Evolutionary conservation across 2,113 vertebrate species (phyloP), one percentile per base, ranked within the genome.

Genomic region (Leucoraja erinaceus): DNA sequence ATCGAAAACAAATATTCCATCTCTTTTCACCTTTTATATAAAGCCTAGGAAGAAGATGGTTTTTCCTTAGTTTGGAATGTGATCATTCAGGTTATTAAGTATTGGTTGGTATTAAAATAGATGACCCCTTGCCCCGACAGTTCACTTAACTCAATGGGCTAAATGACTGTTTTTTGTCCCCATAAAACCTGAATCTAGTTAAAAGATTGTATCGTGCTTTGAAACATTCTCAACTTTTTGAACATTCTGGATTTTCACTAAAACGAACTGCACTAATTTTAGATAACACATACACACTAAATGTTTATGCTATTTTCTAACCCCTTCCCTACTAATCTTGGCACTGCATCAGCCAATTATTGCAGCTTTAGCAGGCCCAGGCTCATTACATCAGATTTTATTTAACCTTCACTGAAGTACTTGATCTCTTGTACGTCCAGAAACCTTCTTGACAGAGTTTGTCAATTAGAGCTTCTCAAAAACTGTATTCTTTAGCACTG

Each of bases 1-100:
- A 54, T 74, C 70, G 56, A 66, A 83, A 86, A 74, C 28, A 38
- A 86, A n/a, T 54, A 84, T 38, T 72, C 33, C 38, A 20, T 25
- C 33, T 54, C 11, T 72, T 0, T 31, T 59, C 38, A 47, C 38
- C 38, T 84, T 93, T 54, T 54, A n/a, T 61, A 25, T 11, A 93
- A 72, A 86, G 68, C 56, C 18, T 31, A 79, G 78, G 93, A 93
- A 93, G 93, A 94, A 93, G 94, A 90, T 94, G 94, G 88, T 74
- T 93, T 47, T 56, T 22, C 18, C 10, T 61, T 86, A 61, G n/a
- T 63, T 88, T 63, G 59, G 28, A 12, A 63, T 66, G 25, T 31
- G n/a, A 31, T 88, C 63, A 25, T 77, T 33, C 75, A 77, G 33
- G 10, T 33, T 77, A 33, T 33, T 77, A 77, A 33, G 1, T 4